Evolutionary conservation across 2,797 vertebrate species (phyloP).

Genomic region (Chelmon rostratus): DNA sequence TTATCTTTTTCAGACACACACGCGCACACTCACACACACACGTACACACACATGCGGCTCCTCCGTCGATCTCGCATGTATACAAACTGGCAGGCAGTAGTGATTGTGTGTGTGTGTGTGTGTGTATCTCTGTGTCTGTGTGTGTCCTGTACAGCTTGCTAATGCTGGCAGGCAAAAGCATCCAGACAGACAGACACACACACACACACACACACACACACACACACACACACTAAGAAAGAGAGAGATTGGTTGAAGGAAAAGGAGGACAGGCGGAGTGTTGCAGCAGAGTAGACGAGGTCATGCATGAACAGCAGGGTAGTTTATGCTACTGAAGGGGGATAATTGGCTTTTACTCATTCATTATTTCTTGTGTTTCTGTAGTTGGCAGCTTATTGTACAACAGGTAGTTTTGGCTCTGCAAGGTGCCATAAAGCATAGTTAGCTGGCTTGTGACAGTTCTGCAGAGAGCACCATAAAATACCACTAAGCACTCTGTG

Average conservation of each 20-base stretch:
- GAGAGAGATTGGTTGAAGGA: constrained; percentile 52
- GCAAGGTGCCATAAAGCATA: constrained; percentile 43
- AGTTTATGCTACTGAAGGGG: constrained; percentile 61
- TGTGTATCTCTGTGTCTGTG: constrained; percentile 34
- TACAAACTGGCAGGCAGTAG: constrained; percentile 67
- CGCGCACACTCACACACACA: constrained; percentile 27
- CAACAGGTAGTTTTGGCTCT: constrained; percentile 68
- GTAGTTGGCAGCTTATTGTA: constrained; percentile 45
- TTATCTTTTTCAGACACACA: constrained; percentile 78
- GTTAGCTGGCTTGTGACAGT: constrained; percentile 29
- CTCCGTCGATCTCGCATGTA: constrained; percentile 64
- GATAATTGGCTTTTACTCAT: constrained; percentile 69
- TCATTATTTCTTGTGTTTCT: constrained; percentile 66
- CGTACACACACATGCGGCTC: constrained; percentile 40
- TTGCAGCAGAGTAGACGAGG: constrained; percentile 73
- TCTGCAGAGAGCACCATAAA: constrained; percentile 20
- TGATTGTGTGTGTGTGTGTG: constrained; percentile 25
- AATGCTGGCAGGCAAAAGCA: constrained; percentile 77
- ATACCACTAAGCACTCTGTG: constrained; percentile 34
- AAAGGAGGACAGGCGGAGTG: constrained; percentile 71
- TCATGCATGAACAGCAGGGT: constrained; percentile 72
- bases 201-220: constrained; percentile 43
- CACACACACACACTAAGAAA: constrained; percentile 30
- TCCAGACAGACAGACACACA: constrained; percentile 47
- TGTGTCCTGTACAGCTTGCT: constrained; percentile 76